A percentile compares a stretch with the other conserved stretches of the same genome.
These are phyloP conservation scores for Eretmodus cyanostictus DNA, from an alignment of 2,113 vertebrate genomes.

Conservation along the genomic window DNA sequence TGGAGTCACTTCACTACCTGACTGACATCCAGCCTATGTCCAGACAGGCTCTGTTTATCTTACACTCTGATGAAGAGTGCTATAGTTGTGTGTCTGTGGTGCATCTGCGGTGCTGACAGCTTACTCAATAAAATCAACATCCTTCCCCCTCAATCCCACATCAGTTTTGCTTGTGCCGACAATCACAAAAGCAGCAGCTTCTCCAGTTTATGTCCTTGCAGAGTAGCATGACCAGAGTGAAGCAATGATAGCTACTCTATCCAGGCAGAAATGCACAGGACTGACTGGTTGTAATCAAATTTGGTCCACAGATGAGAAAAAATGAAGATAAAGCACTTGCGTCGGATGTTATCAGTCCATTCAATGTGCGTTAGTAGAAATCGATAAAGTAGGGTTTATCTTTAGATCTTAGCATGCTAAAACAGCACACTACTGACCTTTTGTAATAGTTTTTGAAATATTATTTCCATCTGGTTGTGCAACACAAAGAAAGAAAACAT, in stretches of 20 bases:
- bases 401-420: background rate
- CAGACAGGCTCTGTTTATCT: constrained; percentile 29
- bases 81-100: background rate
- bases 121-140: background rate
- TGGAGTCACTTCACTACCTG: background rate
- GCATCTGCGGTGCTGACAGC: background rate
- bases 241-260: background rate
- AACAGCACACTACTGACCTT: background rate
- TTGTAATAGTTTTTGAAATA: background rate
- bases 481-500: background rate
- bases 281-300: background rate
- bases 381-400: background rate
- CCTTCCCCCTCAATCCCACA: background rate
- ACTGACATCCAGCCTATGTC: constrained; percentile 6
- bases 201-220: background rate
- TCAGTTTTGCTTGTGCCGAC: background rate
- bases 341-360: background rate
- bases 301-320: background rate
- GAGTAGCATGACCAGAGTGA: background rate
- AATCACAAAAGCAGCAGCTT: background rate
- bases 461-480: background rate
- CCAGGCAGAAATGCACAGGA: background rate
- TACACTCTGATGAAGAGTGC: constrained; percentile 4
- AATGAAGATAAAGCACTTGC: background rate
- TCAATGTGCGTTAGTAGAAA: background rate